Evolutionary conservation across 1,140 invertebrate genomes (phyloP), one percentile per base, ranked within the genome.

Genomic region (Araneus ventricosus): DNA sequence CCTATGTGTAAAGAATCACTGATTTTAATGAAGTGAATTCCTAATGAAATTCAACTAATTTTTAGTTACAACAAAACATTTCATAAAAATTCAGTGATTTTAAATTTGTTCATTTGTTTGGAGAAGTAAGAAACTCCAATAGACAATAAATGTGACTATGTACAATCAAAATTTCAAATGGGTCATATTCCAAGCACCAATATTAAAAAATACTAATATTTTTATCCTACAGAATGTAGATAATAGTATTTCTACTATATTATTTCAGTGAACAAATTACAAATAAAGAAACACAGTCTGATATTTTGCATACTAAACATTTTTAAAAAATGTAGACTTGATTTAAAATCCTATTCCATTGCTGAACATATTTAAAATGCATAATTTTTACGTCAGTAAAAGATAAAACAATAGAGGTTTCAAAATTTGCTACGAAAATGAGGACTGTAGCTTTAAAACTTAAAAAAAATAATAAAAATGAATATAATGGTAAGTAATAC

Each of bases 401-500:
- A n/a, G n/a, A 22, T 61, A 63, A n/a, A 63, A 63, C n/a, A 63
- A 63, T 7, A 63, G n/a, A 63, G n/a, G 7, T n/a, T n/a, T 27
- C n/a, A 7, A 3, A 67, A 67, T 67, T 24, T 30, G 24, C 24
- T n/a, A 63, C 7, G 24, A 63, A 63, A 27, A 8, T 7, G 61
- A 63, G n/a, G 10, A 67, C 61, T 67, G 24, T 27, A 67, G 3
- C 24, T 67, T 67, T 67, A 67, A 67, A 67, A 67, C n/a, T 6
- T 67, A 27, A 67, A 67, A 67, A 67, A 8, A 67, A 27, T 27
- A 67, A 75, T 75, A 75, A 75, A 75, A 75, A 75, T 20, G 34
- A 3, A 14, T 37, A 6, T 37, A 4, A 27, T 2, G 63, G n/a
- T 20, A 75, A 14, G 30, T 37, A 14, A 34, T 61, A 20, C 0